Evolutionary conservation across 2,797 vertebrate genomes (phyloP).

Genomic region (Pipistrellus pygmaeus): DNA sequence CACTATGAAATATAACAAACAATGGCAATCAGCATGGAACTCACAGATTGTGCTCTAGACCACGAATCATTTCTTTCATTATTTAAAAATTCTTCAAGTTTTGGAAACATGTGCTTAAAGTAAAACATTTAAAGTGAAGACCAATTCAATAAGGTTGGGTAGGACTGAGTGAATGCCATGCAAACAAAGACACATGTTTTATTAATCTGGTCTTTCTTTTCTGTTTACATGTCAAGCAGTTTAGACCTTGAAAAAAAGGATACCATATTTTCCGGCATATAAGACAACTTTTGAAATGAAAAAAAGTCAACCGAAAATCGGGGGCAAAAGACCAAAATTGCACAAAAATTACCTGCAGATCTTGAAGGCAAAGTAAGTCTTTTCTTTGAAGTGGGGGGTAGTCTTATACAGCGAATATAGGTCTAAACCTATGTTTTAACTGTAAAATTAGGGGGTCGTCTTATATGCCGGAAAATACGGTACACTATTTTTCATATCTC

Average conservation of each 20-base stretch:
- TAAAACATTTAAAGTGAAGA: constrained; percentile 1
- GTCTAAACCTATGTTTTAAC: too few species aligned
- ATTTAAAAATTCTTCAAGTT: constrained; percentile 8
- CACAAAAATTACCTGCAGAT: too few species aligned
- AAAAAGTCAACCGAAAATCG: too few species aligned
- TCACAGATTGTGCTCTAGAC: background rate
- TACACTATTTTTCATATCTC: background rate
- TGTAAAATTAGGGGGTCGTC: too few species aligned
- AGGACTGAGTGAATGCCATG: background rate
- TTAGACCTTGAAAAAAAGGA: background rate
- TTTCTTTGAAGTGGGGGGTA: too few species aligned
- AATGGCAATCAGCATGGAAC: background rate
- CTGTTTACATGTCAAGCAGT: background rate
- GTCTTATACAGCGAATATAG: too few species aligned
- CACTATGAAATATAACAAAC: background rate
- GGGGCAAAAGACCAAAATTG: too few species aligned
- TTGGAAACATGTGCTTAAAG: background rate
- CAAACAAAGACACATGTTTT: background rate
- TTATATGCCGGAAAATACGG: too few species aligned
- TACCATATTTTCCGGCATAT: too few species aligned
- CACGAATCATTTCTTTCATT: background rate
- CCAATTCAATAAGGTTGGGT: background rate
- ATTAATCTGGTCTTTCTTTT: background rate
- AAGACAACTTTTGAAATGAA: too few species aligned
- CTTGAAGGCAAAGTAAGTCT: too few species aligned